Base-by-base conservation (phyloP, 2,797 vertebrate species). In the Labeo calbasu region DNA sequence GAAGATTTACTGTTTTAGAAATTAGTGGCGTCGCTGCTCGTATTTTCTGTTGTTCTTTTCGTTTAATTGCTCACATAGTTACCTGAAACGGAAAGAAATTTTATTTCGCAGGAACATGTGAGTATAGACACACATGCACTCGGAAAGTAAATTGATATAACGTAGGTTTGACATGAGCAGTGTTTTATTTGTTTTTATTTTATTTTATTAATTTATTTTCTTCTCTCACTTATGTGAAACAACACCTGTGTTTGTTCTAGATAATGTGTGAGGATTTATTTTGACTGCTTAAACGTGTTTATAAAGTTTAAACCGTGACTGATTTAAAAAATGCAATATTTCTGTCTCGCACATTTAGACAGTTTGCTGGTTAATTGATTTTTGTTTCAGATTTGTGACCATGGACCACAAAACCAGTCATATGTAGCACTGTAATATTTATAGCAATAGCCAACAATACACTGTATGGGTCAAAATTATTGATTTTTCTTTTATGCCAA, bases 1-100 rank as follows among this genome's bases (percentile, higher is more conserved):
- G 57, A 77, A 85, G 82, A 82, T 84, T 88, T 79, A 84, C 81
- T 76, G 61, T 84, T 81, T 78, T 72, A n/a, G 59, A 79, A 79
- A 80, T 40, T 80, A 50, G 32, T 50, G 43, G 71, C 3, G 23
- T 81, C 83, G 75, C 40, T 51, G 59, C 57, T 55, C 32, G 36
- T 23, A 63, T 73, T 71, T 76, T 51, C 70, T 48, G 46, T 53
- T 81, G 48, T 43, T 15, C n/a, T 66, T 36, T 66, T 9, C 13
- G 8, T 51, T 59, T 63, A 55, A 61, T 73, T 50, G 43, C 55
- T 82, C 25, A 73, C 53, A 73, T 28, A 51, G 19, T 63, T 50
- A 51, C 23, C 78, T 40, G 28, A 69, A 66, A 69, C 32, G 70
- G 21, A 81, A 51, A 66, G 59, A 78, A 61, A 61, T 48, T 0